Base-by-base conservation (phyloP, 1,140 invertebrate species). In the Hestina assimilis region DNA sequence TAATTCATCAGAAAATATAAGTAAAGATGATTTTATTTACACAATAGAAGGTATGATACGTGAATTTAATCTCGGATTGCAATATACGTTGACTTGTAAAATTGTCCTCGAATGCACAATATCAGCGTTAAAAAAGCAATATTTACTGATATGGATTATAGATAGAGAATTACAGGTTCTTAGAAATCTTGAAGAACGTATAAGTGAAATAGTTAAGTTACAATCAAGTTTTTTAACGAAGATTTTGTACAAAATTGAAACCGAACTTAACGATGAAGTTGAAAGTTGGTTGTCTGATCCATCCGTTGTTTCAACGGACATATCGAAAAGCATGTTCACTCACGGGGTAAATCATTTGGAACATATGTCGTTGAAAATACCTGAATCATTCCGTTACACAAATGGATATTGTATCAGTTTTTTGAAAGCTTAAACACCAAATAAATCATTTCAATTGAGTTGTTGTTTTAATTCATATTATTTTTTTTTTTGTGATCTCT, bases 401-500 rank as follows among this genome's bases (percentile, higher is more conserved):
- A 91, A 91, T 64, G 89, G 84, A 54, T 91, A 89, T 72, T 86
- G 75, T 75, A 77, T 91, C 63, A 90, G 89, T 59, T 91, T 90
- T 82, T 79, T 91, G 43, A 89, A 86, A 63, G 70, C 83, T 57
- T 88, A 9, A 68, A 72, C 17, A 28, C 42, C 60, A 51, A 81
- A 75, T 77, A 71, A 68, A 75, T 56, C 59, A 59, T 43, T 48
- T 56, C 43, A 9, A 50, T 1, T 38, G 17, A 38, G 8, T 3
- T 31, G 21, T 26, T 28, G 21, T 51, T 45, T 58, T 38, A 43
- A 48, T 48, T 42, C 14, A 20, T 43, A 26, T 26, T 4, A 26
- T 26, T 5, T 26, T 26, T 26, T 9, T 4, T 9, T 5, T 26
- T 26, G 9, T 9, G 4, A 9, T 26, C 24, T 26, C 24, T 26